phyloP scores from a whole-genome alignment of 2,113 vertebrate species.

The Hystrix cristata region DNA sequence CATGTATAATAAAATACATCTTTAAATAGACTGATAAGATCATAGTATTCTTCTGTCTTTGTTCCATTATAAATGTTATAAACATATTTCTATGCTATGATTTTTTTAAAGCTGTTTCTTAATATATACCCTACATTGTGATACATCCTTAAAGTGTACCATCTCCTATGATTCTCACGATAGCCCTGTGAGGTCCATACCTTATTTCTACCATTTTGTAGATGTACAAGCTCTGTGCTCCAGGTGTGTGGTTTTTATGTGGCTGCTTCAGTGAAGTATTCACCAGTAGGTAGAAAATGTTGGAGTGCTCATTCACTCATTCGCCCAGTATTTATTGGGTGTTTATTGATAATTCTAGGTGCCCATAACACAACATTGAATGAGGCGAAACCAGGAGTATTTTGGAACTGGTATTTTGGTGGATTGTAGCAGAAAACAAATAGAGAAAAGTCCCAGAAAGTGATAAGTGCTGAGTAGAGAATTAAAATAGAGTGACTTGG shows the following conservation, averaged over 20 bases:
- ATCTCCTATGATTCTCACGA: not conserved
- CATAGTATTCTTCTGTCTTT: not conserved
- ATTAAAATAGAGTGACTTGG: not conserved
- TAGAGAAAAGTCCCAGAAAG: not conserved
- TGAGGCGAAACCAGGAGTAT: not conserved
- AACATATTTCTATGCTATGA: not conserved
- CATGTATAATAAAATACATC: not conserved
- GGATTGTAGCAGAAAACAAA: not conserved
- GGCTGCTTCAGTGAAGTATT: not conserved
- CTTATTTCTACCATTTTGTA: not conserved
- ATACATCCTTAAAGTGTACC: not conserved
- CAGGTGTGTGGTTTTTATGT: not conserved
- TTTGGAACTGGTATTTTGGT: not conserved
- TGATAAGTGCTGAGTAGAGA: not conserved
- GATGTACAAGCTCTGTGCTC: not conserved
- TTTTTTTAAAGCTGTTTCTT: conserved; percentile 40
- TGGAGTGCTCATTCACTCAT: not conserved
- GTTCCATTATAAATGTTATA: not conserved
- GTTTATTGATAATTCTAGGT: not conserved
- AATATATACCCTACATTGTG: not conserved
- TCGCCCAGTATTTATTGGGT: not conserved
- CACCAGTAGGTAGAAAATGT: not conserved
- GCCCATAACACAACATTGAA: not conserved
- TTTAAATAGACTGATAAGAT: not conserved
- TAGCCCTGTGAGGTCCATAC: not conserved